These are phyloP conservation scores for Xestia sexstrigata DNA, from an alignment of 2,888 invertebrate species.

Conservation along the genomic window DNA sequence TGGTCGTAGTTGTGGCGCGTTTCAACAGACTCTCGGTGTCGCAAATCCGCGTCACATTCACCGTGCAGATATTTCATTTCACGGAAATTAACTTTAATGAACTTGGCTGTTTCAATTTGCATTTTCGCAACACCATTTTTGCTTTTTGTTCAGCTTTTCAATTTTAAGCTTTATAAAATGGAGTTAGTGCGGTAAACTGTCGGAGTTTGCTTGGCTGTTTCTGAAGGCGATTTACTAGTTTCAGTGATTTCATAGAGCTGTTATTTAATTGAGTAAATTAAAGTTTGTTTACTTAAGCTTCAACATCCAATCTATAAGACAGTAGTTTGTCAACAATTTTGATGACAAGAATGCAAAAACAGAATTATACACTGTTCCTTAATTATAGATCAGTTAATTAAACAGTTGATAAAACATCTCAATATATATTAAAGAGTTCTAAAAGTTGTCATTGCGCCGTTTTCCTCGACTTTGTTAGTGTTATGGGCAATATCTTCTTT, in stretches of 20 bases:
- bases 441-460: constrained; percentile 29
- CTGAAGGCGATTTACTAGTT: constrained; percentile 37
- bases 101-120: constrained; percentile 66
- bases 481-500: constrained; percentile 38
- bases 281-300: constrained; percentile 3
- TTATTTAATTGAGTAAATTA: constrained; percentile 21
- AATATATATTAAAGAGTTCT: constrained; percentile 36
- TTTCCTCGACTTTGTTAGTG: constrained; percentile 29
- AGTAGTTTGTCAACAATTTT: neutral
- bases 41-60: constrained; percentile 66
- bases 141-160: constrained; percentile 47
- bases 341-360: neutral
- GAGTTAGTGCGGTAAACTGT: constrained; percentile 28
- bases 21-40: constrained; percentile 46
- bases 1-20: neutral
- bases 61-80: constrained; percentile 61
- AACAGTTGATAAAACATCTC: constrained; percentile 24
- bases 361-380: too few relatives aligned
- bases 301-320: neutral
- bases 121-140: constrained; percentile 51
- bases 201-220: constrained; percentile 34
- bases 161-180: constrained; percentile 58
- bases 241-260: constrained; percentile 37
- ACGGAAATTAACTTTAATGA: constrained; percentile 67
- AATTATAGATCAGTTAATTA: neutral